phyloP scores from a whole-genome alignment of 2,797 vertebrate genomes.

The Gallinago solitaria region DNA sequence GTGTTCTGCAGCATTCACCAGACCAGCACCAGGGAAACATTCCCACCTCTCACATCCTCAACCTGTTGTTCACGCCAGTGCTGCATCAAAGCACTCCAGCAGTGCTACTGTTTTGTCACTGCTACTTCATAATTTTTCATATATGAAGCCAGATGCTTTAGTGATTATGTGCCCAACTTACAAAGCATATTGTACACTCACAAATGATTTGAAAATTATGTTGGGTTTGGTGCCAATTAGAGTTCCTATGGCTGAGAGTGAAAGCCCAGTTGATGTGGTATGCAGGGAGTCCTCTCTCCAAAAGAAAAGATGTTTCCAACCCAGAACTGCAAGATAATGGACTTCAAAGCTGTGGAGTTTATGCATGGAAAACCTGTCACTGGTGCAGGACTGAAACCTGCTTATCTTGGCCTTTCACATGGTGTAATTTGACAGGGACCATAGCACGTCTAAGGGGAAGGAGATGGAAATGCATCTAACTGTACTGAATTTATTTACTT shows the following conservation, averaged over 20 bases:
- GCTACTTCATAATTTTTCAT: neutral
- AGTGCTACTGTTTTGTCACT: neutral
- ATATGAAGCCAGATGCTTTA: neutral
- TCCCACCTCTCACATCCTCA: fast-evolving
- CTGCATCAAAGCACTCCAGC: fast-evolving
- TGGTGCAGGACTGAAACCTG: conserved; percentile 33
- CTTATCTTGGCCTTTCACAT: conserved; percentile 57
- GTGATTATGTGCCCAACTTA: fast-evolving
- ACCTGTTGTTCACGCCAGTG: neutral
- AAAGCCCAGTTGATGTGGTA: neutral
- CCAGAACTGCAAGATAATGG: conserved; percentile 8
- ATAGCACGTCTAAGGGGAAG: neutral
- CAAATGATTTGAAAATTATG: neutral
- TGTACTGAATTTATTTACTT: conserved; percentile 37
- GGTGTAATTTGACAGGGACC: conserved; percentile 20
- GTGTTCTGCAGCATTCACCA: fast-evolving
- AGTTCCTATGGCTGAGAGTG: neutral
- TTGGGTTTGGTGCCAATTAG: neutral
- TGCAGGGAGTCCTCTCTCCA: neutral
- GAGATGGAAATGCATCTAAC: conserved; percentile 7
- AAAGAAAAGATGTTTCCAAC: neutral
- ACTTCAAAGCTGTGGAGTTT: conserved; percentile 28
- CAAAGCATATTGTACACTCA: neutral
- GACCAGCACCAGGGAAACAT: neutral
- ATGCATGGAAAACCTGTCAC: conserved; percentile 19